Percentiles rank a stretch among this genome's conserved stretches.
phyloP scores from a whole-genome alignment of 2,888 invertebrate species.

The Ormyrus rosae region DNA sequence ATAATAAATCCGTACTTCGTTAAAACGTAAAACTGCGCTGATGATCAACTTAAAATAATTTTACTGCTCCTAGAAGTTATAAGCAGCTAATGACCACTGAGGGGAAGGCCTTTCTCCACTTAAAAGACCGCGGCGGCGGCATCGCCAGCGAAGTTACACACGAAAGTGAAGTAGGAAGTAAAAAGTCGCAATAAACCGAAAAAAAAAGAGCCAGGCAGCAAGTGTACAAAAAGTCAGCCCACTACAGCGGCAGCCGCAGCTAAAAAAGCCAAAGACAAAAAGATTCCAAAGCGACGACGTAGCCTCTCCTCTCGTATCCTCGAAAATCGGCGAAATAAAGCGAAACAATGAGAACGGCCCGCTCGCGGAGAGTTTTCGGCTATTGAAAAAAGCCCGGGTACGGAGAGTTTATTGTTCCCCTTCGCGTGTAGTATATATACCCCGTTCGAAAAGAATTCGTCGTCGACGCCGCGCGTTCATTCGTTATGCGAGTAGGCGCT shows the following conservation, averaged over 20 bases:
- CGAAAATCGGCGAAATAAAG: too few relatives aligned
- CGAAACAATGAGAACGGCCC: too few relatives aligned
- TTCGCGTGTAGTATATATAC: too few relatives aligned
- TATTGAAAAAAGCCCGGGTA: slow-evolving; percentile 6
- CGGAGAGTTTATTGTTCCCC: slow-evolving; percentile 30
- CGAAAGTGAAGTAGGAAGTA: slow-evolving; percentile 18
- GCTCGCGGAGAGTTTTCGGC: too few relatives aligned
- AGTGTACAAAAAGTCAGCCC: not conserved
- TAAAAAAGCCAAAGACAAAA: too few relatives aligned
- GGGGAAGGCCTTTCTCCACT: slow-evolving; percentile 50
- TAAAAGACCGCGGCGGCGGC: slow-evolving; percentile 15
- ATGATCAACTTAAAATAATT: slow-evolving; percentile 54
- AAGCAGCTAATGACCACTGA: slow-evolving; percentile 47
- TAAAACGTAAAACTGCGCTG: slow-evolving; percentile 44
- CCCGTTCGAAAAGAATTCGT: not conserved
- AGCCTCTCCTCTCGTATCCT: too few relatives aligned
- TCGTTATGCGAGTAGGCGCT: slow-evolving; percentile 52
- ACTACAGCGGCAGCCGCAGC: too few relatives aligned
- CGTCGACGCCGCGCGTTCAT: slow-evolving; percentile 26
- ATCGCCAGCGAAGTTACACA: slow-evolving; percentile 10
- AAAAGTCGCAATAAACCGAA: slow-evolving; percentile 20
- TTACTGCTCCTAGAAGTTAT: slow-evolving; percentile 46
- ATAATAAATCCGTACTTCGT: slow-evolving; percentile 47
- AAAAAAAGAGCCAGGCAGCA: not conserved
- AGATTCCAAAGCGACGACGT: too few relatives aligned